Base-by-base conservation (phyloP, 2,888 invertebrate genomes). In the Autographa pulchrina region DNA sequence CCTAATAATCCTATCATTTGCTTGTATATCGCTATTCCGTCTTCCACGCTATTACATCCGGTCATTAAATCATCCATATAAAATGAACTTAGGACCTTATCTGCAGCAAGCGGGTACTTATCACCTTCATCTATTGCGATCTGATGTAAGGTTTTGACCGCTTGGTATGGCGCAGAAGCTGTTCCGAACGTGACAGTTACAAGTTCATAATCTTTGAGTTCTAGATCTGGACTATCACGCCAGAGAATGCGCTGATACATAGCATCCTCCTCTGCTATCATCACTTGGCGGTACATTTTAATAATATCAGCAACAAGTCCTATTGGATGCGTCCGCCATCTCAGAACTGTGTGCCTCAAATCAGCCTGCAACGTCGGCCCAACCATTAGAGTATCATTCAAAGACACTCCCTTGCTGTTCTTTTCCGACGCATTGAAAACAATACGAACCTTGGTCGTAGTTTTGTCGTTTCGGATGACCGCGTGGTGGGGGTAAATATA, bases 401-500 rank as follows among this genome's bases (percentile, higher is more conserved):
- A 9, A 25, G 35, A 68, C 13, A 68, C 62, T 1, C 68, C 68
- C 7, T 63, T 68, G 1, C 14, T 32, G 16, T 52, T 63, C 11
- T 16, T 58, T 48, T 60, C 38, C 0, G 54, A 70, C n/a, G 65
- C 65, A 20, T 65, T 63, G 18, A 68, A 68, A 16, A 68, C 68
- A 32, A 68, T 62, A 11, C 68, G 48, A 16, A 63, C 41, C 25
- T 68, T 68, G 2, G 69, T 69, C 9, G 65, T 70, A 0, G 11
- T 31, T 56, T 68, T 80, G 18, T 82, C 76, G 8, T 77, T 68
- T 7, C 78, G 74, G 2, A 87, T 31, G 0, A 89, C 84, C 0
- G 87, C 83, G 61, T 86, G 87, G 43, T 89, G 86, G 7, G 7
- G 88, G 86, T 58, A 85, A 60, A 41, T 86, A 84, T 1, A 82